Conservation (phyloP, 1,140 invertebrate species). For the Caerostris darwini region DNA sequence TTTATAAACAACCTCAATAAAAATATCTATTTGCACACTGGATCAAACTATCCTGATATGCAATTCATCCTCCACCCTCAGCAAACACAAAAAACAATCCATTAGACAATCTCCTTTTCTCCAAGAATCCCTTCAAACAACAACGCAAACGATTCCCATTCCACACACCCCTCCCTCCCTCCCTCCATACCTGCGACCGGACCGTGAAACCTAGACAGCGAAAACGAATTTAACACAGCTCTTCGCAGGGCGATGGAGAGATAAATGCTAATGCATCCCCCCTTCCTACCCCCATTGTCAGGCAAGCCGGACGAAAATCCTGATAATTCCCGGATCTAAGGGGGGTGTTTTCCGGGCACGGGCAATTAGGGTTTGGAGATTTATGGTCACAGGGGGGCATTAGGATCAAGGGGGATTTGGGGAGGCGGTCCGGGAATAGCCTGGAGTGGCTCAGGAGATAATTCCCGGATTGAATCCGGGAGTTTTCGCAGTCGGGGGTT, state of each 20-base stretch:
- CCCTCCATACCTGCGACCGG: neutral
- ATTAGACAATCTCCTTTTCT: neutral
- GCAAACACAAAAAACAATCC: too few species aligned
- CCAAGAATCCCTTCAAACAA: neutral
- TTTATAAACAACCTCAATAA: too few species aligned
- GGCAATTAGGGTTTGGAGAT: conserved; percentile 62
- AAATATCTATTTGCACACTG: too few species aligned
- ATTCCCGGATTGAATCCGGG: conserved; percentile 53
- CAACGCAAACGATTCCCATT: neutral
- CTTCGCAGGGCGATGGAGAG: neutral
- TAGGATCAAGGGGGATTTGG: conserved; percentile 61
- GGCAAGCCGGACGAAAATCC: conserved; percentile 41
- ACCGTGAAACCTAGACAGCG: neutral
- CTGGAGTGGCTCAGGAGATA: neutral
- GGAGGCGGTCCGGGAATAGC: neutral
- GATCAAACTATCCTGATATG: too few species aligned
- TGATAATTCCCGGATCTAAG: conserved; percentile 16
- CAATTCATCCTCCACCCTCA: too few species aligned
- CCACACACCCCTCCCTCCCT: neutral
- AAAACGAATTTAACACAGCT: neutral
- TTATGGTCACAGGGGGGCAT: conserved; percentile 51
- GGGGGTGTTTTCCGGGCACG: conserved; percentile 40
- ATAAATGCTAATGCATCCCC: neutral
- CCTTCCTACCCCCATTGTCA: neutral
- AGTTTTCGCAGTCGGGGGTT: conserved; percentile 19